Evolutionary conservation across 1,140 invertebrate genomes (phyloP).

Genomic region (Aphidius gifuensis): DNA sequence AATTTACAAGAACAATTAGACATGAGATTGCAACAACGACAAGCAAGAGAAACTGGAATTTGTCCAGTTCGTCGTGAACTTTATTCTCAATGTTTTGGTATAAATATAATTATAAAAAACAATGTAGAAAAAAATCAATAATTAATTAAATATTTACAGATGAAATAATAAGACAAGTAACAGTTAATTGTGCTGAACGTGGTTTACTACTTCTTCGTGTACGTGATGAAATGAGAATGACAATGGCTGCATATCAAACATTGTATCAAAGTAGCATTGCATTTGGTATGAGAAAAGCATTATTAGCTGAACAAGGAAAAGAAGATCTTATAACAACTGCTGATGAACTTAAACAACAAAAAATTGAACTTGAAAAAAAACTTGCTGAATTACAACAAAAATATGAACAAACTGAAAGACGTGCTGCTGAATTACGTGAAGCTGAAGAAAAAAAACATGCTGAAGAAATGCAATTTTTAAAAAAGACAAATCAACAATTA

Average conservation of each 20-base stretch:
- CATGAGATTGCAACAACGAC: slow-evolving; percentile 82
- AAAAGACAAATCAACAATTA: slow-evolving; percentile 89
- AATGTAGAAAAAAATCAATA: neutral
- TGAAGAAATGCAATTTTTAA: slow-evolving; percentile 87
- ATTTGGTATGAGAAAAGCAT: slow-evolving; percentile 96
- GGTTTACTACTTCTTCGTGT: slow-evolving; percentile 90
- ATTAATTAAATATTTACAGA: slow-evolving; percentile 56
- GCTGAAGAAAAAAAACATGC: slow-evolving; percentile 88
- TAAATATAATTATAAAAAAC: slow-evolving; percentile 41
- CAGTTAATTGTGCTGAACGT: slow-evolving; percentile 94
- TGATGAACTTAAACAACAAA: slow-evolving; percentile 65
- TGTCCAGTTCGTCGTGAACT: slow-evolving; percentile 91
- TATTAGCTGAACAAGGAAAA: slow-evolving; percentile 70
- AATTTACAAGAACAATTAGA: slow-evolving; percentile 95
- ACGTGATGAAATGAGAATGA: slow-evolving; percentile 94
- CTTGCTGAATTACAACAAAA: slow-evolving; percentile 79
- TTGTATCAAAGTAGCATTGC: slow-evolving; percentile 96
- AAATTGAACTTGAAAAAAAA: slow-evolving; percentile 72
- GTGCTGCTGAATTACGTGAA: slow-evolving; percentile 77
- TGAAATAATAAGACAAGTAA: slow-evolving; percentile 91
- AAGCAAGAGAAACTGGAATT: slow-evolving; percentile 94
- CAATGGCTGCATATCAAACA: slow-evolving; percentile 88
- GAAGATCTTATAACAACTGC: slow-evolving; percentile 63
- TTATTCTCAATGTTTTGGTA: slow-evolving; percentile 96
- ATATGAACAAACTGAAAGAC: slow-evolving; percentile 79